Conservation (phyloP, 2,113 vertebrate genomes). For the Halcyon senegalensis region DNA sequence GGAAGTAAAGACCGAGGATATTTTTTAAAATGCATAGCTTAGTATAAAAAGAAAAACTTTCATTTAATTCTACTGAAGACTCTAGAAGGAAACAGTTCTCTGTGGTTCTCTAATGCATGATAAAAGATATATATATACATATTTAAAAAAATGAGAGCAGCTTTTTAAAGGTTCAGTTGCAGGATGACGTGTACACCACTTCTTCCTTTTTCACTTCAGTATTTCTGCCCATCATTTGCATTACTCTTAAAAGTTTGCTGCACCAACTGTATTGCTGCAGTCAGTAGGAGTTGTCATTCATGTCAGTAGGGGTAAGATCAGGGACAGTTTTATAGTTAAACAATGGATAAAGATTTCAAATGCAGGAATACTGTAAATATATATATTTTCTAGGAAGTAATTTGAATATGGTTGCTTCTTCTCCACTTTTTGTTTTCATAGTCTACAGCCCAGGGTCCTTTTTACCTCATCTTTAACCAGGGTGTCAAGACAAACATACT, state of each 20-base stretch:
- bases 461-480: neutral
- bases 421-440: neutral
- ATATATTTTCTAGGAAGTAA: neutral
- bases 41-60: neutral
- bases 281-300: neutral
- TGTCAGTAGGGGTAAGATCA: neutral
- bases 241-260: neutral
- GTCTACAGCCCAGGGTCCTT: neutral
- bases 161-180: neutral
- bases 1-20: neutral
- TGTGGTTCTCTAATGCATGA: neutral
- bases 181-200: neutral
- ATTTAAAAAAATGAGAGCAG: neutral
- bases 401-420: neutral
- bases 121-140: neutral
- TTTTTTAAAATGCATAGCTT: neutral
- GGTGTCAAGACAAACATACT: neutral
- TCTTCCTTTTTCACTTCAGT: neutral
- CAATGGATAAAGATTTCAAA: neutral
- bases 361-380: neutral
- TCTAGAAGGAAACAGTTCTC: neutral
- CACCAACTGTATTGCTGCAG: neutral
- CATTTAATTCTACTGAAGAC: neutral
- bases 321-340: neutral
- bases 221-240: neutral